phyloP scores from a whole-genome alignment of 64 coral and sea anemone genomes.

The Dendrophyllia cribrosa region DNA sequence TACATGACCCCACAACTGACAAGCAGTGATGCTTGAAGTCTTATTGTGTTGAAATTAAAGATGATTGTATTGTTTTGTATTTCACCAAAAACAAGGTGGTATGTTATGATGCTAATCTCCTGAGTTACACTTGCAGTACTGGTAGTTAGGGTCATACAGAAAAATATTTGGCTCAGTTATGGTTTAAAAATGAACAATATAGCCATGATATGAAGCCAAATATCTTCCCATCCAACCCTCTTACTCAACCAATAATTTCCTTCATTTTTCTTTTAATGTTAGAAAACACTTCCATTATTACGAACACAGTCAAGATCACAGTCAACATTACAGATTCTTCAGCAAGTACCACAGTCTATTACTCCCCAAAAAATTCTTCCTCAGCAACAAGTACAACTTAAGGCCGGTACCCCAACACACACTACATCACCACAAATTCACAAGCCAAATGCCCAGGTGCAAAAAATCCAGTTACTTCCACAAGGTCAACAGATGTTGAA shows the following conservation, averaged over 20 bases:
- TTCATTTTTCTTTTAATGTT: not conserved
- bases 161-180: no score
- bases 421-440: conserved; percentile 53
- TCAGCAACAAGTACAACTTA: conserved; percentile 37
- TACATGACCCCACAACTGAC: no score
- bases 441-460: conserved; percentile 62
- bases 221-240: not conserved
- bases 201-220: not conserved
- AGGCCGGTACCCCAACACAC: conserved; percentile 25
- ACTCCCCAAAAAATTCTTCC: conserved; percentile 27
- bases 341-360: conserved; percentile 22
- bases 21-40: no score
- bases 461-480: conserved; percentile 60
- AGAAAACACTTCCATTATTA: conserved; percentile 82
- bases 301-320: conserved; percentile 62
- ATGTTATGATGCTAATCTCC: no score
- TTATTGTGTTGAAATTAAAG: no score
- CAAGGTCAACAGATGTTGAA: conserved; percentile 63
- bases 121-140: no score
- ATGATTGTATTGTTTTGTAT: no score
- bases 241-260: not conserved
- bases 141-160: no score
- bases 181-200: no score
- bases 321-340: conserved; percentile 20
- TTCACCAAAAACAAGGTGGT: no score